Conservation (phyloP, 1,140 invertebrate genomes). For the Mercenaria mercenaria region DNA sequence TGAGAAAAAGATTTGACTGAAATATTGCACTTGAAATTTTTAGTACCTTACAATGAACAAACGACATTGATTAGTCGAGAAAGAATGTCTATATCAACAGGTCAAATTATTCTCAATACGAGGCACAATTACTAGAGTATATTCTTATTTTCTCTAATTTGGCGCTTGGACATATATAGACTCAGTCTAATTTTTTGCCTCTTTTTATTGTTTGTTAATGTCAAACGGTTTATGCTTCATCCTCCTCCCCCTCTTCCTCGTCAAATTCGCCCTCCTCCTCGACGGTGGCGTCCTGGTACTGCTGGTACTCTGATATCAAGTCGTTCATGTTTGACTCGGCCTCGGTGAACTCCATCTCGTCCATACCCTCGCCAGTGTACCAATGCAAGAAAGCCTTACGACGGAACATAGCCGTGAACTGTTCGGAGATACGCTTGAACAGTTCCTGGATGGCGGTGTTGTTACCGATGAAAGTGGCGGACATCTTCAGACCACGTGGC, state of each 20-base stretch:
- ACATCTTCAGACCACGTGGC: conserved; percentile 96
- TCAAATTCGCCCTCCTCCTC: conserved; percentile 84
- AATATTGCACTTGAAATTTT: not conserved
- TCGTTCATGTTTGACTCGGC: conserved; percentile 94
- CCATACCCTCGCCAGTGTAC: conserved; percentile 94
- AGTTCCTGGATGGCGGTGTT: conserved; percentile 92
- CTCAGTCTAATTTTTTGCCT: too few species aligned
- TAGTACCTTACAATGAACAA: too few species aligned
- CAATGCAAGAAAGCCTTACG: conserved; percentile 93
- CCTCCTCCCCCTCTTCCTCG: conserved; percentile 90
- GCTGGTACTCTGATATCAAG: conserved; percentile 96
- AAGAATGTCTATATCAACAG: too few species aligned
- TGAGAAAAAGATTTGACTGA: not conserved
- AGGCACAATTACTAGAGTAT: too few species aligned
- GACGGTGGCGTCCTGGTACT: conserved; percentile 91
- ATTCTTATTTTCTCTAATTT: too few species aligned
- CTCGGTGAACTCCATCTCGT: conserved; percentile 92
- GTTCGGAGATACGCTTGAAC: conserved; percentile 92
- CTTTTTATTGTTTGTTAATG: too few species aligned
- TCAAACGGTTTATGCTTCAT: conserved; percentile 87
- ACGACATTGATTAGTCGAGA: too few species aligned
- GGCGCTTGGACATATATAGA: too few species aligned
- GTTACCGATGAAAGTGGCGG: conserved; percentile 92
- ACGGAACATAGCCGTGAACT: conserved; percentile 89
- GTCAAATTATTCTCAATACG: too few species aligned